Evolutionary conservation across 2,888 invertebrate genomes (phyloP), one percentile per base, ranked within the genome.

Genomic region (Andrena marginata): DNA sequence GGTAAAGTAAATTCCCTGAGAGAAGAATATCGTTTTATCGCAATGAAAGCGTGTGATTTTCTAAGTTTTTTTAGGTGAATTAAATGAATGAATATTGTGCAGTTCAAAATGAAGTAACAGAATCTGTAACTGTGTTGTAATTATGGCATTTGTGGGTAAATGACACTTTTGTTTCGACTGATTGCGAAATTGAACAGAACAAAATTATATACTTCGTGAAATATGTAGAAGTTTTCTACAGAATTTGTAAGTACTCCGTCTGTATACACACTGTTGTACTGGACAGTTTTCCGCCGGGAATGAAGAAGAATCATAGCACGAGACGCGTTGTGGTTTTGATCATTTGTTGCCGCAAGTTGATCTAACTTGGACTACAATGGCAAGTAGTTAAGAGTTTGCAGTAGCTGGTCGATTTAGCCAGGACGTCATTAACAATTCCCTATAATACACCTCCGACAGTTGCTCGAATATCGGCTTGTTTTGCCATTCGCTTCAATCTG

Each of bases 301-400:
- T 7, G 16, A 31, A 51, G 31, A 67, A 54, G 31, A 54, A 35
- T 51, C 16, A 33, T 33, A 54, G 26, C 54, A 23, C 33, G 26
- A 26, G 16, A 20, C 35, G 23, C 54, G 54, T 51, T 67, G 31
- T 23, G 35, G 35, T 35, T 67, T 67, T 67, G 33, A 67, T 67
- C 29, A 67, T 67, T 67, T 54, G 54, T 54, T 54, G 54, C 13
- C 23, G 13, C 49, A 33, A 67, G 23, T 54, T 67, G 31, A 67
- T 67, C 49, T 20, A 67, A 67, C 29, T 67, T 67, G 31, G 67
- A 67, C 29, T 54, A 20, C 51, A 51, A 67, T 67, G 54, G 51
- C 51, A 67, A 67, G 67, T 54, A 67, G 67, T 67, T 67, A 67
- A 67, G 67, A 67, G 67, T 67, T 67, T 31, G 54, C 51, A 33